phyloP scores from a whole-genome alignment of 2,888 invertebrate species.

The Volucella bombylans region DNA sequence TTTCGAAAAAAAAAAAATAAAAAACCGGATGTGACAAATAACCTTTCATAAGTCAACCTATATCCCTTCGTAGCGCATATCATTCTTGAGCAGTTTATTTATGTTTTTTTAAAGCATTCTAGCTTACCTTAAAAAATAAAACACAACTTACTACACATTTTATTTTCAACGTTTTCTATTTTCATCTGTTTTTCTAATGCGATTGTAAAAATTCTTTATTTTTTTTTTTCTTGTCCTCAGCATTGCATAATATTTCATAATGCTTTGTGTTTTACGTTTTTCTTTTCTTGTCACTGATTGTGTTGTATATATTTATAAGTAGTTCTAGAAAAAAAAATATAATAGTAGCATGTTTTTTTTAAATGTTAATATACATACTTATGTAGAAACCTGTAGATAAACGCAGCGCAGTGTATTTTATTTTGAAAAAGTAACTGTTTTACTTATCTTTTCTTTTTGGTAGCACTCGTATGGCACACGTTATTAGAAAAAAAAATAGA shows the following conservation, averaged over 20 bases:
- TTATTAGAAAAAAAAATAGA: slow-evolving; percentile 1
- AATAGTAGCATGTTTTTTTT: slow-evolving; percentile 62
- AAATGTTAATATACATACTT: slow-evolving; percentile 8
- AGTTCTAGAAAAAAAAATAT: slow-evolving; percentile 47
- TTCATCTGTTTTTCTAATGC: slow-evolving; percentile 75
- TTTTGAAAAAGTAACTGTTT: slow-evolving; percentile 37
- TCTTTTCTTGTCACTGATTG: slow-evolving; percentile 67
- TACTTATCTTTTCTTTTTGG: slow-evolving; percentile 58
- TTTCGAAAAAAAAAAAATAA: neutral
- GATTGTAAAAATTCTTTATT: slow-evolving; percentile 54
- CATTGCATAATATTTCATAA: slow-evolving; percentile 63
- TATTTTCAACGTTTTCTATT: slow-evolving; percentile 71
- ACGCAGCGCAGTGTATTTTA: slow-evolving; percentile 40
- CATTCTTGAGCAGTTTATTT: slow-evolving; percentile 15
- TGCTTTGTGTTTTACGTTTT: slow-evolving; percentile 69
- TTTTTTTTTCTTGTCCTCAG: slow-evolving; percentile 43
- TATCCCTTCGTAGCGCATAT: slow-evolving; percentile 52
- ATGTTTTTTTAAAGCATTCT: slow-evolving; percentile 20
- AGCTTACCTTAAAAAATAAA: slow-evolving; percentile 38
- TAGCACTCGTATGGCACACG: slow-evolving; percentile 70
- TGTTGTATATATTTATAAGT: slow-evolving; percentile 37
- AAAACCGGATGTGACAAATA: slow-evolving; percentile 64
- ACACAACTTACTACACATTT: slow-evolving; percentile 44
- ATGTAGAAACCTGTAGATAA: slow-evolving; percentile 19
- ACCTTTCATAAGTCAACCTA: slow-evolving; percentile 51